Percentiles rank a stretch among this genome's conserved stretches.
Evolutionary conservation across 2,113 vertebrate genomes (phyloP).

Genomic region (Mustelus asterias): DNA sequence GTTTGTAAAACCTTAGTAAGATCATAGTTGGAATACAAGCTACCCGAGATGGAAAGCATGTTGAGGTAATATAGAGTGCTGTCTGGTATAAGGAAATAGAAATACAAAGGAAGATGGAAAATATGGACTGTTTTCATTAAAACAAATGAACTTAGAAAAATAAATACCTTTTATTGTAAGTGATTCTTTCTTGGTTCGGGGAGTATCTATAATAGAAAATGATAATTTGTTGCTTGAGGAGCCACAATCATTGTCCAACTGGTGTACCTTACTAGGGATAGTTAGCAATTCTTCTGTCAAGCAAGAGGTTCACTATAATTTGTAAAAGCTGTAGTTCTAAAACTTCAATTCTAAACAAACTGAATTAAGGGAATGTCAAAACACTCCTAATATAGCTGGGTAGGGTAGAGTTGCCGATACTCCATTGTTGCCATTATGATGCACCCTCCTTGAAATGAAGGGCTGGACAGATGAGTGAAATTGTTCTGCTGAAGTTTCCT

Average conservation of each 20-base stretch:
- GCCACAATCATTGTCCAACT: not conserved
- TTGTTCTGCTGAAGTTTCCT: not conserved
- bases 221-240: not conserved
- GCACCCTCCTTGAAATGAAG: not conserved
- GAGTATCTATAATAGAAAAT: not conserved
- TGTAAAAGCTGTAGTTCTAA: not conserved
- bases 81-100: not conserved
- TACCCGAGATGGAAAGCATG: too few relatives aligned
- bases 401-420: not conserved
- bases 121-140: not conserved
- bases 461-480: not conserved
- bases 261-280: not conserved
- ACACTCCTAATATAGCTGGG: not conserved
- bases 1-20: not conserved
- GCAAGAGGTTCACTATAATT: not conserved
- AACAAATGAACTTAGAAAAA: not conserved
- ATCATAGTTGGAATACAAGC: not conserved
- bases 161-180: not conserved
- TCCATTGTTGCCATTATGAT: not conserved
- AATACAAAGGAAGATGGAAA: not conserved
- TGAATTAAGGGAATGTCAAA: not conserved
- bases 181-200: not conserved
- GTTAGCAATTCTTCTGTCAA: not conserved
- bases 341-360: not conserved
- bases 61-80: not conserved